Percentiles rank a stretch among this genome's conserved stretches.
Evolutionary conservation across 2,797 vertebrate species (phyloP).

Genomic region (Alca torda): DNA sequence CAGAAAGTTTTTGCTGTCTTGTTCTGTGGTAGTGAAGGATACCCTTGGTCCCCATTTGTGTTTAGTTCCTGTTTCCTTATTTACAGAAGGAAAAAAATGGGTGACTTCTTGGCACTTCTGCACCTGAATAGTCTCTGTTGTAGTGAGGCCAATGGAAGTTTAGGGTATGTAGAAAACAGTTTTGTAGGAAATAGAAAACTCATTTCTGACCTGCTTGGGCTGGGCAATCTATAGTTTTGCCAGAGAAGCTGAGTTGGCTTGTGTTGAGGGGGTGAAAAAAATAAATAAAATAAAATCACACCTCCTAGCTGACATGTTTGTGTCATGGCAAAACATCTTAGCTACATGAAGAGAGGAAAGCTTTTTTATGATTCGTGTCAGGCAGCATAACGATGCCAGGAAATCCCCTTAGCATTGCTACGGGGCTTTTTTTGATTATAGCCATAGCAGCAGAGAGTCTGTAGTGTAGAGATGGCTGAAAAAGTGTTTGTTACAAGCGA

Average conservation of each 20-base stretch:
- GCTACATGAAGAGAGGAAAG: not conserved
- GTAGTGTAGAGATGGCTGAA: fast-evolving
- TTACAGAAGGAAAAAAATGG: not conserved
- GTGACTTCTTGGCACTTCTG: not conserved
- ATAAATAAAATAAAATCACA: not conserved
- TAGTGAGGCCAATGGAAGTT: not conserved
- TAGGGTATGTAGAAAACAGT: not conserved
- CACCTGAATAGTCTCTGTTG: not conserved
- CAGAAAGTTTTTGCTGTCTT: not conserved
- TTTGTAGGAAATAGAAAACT: not conserved
- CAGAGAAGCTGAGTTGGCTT: not conserved
- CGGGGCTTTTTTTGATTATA: not conserved
- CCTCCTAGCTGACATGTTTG: not conserved
- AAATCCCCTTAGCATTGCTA: not conserved
- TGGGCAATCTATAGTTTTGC: not conserved
- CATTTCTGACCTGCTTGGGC: not conserved
- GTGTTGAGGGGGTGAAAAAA: not conserved
- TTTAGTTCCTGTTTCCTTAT: not conserved
- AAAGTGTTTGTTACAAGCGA: not conserved
- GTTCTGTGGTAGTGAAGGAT: not conserved
- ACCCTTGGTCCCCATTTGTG: not conserved
- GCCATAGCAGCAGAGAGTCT: not conserved
- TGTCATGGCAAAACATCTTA: not conserved
- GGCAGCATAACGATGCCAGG: not conserved
- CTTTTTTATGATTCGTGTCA: not conserved